These are phyloP conservation scores for Dromococcyx pavoninus DNA, from an alignment of 2,797 vertebrate species.

Conservation along the genomic window DNA sequence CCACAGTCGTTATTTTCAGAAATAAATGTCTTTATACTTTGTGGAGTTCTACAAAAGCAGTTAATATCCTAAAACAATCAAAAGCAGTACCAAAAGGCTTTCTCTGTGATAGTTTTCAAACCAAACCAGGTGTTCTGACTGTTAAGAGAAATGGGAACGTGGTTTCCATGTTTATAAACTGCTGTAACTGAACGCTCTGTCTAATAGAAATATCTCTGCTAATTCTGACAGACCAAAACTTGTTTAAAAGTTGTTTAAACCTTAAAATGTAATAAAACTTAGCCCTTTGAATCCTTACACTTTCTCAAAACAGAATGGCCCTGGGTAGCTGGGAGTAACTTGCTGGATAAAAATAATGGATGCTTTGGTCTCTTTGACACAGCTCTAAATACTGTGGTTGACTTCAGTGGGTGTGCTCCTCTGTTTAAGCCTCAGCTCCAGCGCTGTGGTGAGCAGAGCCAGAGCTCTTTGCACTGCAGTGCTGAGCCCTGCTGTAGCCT, in stretches of 20 bases:
- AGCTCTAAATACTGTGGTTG: background rate
- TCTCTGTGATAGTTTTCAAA: background rate
- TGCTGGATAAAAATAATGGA: background rate
- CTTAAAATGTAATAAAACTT: background rate
- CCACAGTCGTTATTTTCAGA: background rate
- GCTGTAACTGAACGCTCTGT: background rate
- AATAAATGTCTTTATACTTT: background rate
- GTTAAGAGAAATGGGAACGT: background rate
- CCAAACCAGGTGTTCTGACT: background rate
- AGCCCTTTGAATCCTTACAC: background rate
- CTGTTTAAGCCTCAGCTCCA: background rate
- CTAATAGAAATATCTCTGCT: background rate
- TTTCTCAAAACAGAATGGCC: background rate
- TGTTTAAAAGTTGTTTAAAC: background rate
- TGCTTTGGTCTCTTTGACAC: background rate
- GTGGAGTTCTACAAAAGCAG: background rate
- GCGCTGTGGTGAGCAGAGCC: background rate
- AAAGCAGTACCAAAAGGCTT: background rate
- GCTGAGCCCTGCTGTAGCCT: background rate
- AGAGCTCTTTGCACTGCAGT: background rate
- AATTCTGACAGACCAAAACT: background rate
- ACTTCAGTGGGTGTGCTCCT: background rate
- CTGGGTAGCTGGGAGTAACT: background rate
- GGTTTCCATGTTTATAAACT: background rate
- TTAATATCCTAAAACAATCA: background rate